Evolutionary conservation across 2,113 vertebrate genomes (phyloP), one percentile per base, ranked within the genome.

Genomic region (Silurus asotus): DNA sequence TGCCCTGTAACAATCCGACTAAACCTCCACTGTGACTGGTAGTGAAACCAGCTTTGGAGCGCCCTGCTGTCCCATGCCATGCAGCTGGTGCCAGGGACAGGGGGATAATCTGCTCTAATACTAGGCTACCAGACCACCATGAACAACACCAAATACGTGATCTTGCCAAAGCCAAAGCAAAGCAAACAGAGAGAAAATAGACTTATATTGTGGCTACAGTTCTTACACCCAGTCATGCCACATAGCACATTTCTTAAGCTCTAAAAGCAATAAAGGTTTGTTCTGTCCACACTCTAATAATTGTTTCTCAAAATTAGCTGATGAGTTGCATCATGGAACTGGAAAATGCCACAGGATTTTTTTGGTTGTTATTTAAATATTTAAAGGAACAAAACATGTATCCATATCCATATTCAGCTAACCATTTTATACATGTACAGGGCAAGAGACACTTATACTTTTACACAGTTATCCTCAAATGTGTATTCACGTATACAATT

Each of bases 61-160:
- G 64, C 59, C 53, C 72, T 77, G 51, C 51, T 81, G 51, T 83
- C 86, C 76, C 49, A 81, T 84, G 82, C 81, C 82, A 82, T 78
- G 69, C 53, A 74, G 53, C 37, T 55, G 51, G 77, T 55, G 84
- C 87, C 77, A 87, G 70, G 65, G 23, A 48, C 75, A 55, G 84
- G 69, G 53, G 28, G 86, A 87, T 89, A 88, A 91, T 91, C 87
- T 88, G 65, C 82, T 83, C 74, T 89, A 89, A 83, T 86, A 81
- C 87, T 64, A 20, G 80, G 51, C 64, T 79, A 65, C 58, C 84
- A 75, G 58, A 83, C 83, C 79, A 87, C 86, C 74, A 70, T 70
- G 59, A n/a, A 53, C 37, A 56, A 53, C 37, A 56, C 62, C 51
- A 78, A 80, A 86, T 74, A 28, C 6, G 49, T 28, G 8, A n/a